These are phyloP conservation scores for Apis cerana DNA, from an alignment of 1,140 invertebrate genomes.

Conservation along the genomic window DNA sequence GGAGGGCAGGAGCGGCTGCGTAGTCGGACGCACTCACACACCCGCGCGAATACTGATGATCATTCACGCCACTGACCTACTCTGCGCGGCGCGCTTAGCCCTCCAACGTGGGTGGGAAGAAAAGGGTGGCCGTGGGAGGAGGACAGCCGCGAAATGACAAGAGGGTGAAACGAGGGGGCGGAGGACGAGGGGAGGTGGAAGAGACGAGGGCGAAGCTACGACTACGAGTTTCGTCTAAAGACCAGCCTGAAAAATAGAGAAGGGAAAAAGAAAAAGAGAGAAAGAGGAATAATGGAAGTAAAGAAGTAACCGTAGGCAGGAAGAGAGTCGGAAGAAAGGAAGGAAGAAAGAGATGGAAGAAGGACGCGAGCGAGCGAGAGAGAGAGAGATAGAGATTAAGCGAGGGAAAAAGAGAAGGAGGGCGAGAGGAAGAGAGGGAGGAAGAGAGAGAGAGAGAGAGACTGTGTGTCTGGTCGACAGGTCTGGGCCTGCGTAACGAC, in stretches of 20 bases:
- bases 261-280: not conserved
- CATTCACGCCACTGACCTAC: conserved; percentile 71
- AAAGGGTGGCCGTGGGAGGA: conserved; percentile 32
- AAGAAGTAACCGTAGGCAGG: conserved; percentile 2
- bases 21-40: conserved; percentile 41
- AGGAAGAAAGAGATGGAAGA: not conserved
- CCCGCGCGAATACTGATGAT: conserved; percentile 62
- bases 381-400: not conserved
- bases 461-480: conserved; percentile 71
- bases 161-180: conserved; percentile 41
- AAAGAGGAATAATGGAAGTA: not conserved
- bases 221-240: too few species aligned
- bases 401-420: not conserved
- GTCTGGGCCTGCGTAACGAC: conserved; percentile 79
- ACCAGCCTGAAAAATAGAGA: not conserved
- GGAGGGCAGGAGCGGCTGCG: conserved; percentile 26
- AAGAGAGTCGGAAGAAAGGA: conserved; percentile 4
- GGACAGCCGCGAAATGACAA: conserved; percentile 47
- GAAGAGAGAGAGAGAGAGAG: conserved; percentile 27
- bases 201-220: too few species aligned
- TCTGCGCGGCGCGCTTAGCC: conserved; percentile 53
- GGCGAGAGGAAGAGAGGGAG: not conserved
- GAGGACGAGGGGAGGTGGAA: conserved; percentile 2
- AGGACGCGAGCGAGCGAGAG: not conserved
- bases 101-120: conserved; percentile 31